These are phyloP conservation scores for Hyppa rectilinea DNA, from an alignment of 2,888 invertebrate species.

Conservation along the genomic window DNA sequence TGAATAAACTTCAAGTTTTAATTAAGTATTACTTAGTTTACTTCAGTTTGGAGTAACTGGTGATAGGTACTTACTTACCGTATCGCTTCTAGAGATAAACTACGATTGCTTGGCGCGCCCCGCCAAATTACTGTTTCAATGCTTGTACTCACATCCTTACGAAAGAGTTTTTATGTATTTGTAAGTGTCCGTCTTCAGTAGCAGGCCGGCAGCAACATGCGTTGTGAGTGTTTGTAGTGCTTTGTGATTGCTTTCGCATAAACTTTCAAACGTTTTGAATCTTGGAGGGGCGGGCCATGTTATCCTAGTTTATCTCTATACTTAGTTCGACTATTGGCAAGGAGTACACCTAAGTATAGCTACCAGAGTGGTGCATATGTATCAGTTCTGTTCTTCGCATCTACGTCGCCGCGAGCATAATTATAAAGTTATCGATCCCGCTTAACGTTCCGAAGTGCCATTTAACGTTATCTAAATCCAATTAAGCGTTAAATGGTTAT, in stretches of 20 bases:
- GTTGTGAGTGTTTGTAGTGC: too few relatives aligned
- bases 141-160: too few relatives aligned
- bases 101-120: too few relatives aligned
- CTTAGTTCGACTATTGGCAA: conserved; percentile 36
- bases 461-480: conserved; percentile 51
- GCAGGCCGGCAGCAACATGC: too few relatives aligned
- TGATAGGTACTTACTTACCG: conserved; percentile 3
- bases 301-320: too few relatives aligned
- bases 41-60: conserved; percentile 7
- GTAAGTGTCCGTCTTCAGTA: too few relatives aligned
- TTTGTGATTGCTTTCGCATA: too few relatives aligned
- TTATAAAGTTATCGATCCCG: conserved; percentile 59
- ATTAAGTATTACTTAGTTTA: conserved; percentile 27
- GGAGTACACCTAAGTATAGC: conserved; percentile 17
- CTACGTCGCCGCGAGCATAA: conserved; percentile 38
- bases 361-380: conserved; percentile 22
- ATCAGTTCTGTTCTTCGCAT: conserved; percentile 30
- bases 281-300: too few relatives aligned
- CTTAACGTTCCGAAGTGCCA: conserved; percentile 48
- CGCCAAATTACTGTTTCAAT: too few relatives aligned
- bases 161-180: too few relatives aligned
- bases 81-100: conserved; percentile 10
- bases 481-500: conserved; percentile 40
- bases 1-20: conserved; percentile 28
- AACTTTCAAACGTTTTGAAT: too few relatives aligned